A percentile compares a stretch with the other conserved stretches of the same genome.
These are phyloP conservation scores for Promerops cafer DNA, from an alignment of 2,113 vertebrate genomes.

Conservation along the genomic window DNA sequence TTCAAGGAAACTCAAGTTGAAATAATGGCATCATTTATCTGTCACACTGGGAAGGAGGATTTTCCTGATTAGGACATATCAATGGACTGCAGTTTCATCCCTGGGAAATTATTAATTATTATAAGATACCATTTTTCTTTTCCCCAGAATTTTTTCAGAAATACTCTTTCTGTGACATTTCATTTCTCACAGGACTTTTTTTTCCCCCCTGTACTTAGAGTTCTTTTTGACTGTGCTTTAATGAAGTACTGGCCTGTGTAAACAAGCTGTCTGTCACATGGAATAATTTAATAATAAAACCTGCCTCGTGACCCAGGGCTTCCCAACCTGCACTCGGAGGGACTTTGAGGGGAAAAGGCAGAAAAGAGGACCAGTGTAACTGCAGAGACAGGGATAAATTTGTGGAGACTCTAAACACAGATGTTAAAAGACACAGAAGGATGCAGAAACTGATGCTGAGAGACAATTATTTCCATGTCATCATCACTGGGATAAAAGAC, in stretches of 20 bases:
- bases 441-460: background rate
- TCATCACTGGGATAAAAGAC: background rate
- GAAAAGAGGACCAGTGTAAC: background rate
- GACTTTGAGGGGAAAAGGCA: background rate
- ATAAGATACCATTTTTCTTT: background rate
- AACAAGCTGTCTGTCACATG: background rate
- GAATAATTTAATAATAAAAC: background rate
- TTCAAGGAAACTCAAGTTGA: background rate
- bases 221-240: background rate
- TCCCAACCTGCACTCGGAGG: background rate
- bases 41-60: background rate
- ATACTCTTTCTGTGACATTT: background rate
- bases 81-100: background rate
- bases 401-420: background rate
- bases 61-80: background rate
- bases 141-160: background rate
- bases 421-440: background rate
- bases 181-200: background rate
- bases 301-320: background rate
- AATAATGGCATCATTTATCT: background rate
- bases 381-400: background rate
- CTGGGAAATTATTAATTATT: background rate
- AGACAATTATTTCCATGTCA: background rate
- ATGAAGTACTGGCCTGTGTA: background rate
- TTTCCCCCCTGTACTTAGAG: background rate